Conservation (phyloP, 2,113 vertebrate genomes). For the Macrotus californicus region DNA sequence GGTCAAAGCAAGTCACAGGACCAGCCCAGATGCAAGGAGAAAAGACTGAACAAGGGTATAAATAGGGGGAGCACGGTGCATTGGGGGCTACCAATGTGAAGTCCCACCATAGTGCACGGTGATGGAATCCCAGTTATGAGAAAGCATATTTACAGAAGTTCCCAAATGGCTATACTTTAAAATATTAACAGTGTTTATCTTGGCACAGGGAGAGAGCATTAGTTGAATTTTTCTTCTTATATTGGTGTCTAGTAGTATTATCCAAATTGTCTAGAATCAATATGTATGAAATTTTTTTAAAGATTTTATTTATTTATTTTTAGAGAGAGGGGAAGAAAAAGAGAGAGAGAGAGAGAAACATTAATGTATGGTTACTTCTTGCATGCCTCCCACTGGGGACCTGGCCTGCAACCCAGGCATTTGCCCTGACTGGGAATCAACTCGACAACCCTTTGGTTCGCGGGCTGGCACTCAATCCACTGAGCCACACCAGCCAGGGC, state of each 20-base stretch:
- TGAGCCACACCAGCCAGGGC: too few species aligned
- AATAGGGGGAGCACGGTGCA: rapidly evolving
- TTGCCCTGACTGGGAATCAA: too few species aligned
- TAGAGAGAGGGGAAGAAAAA: too few species aligned
- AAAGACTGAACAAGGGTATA: background rate
- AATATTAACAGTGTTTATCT: background rate
- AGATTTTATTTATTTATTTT: too few species aligned
- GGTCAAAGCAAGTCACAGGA: background rate
- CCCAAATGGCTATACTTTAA: background rate
- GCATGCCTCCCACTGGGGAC: too few species aligned
- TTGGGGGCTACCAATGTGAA: rapidly evolving
- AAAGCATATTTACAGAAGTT: background rate
- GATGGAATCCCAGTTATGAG: background rate
- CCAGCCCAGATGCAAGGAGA: background rate
- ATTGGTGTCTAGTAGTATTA: background rate
- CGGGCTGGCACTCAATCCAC: too few species aligned
- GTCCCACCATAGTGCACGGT: rapidly evolving
- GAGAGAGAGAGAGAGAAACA: too few species aligned
- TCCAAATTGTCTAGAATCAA: background rate
- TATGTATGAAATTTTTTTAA: background rate
- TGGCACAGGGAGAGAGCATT: background rate
- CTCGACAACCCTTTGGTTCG: too few species aligned
- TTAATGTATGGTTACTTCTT: too few species aligned
- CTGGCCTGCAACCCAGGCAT: too few species aligned
- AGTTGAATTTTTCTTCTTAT: background rate